Conservation (phyloP, 2,888 invertebrate species). For the Cosmia pyralina region DNA sequence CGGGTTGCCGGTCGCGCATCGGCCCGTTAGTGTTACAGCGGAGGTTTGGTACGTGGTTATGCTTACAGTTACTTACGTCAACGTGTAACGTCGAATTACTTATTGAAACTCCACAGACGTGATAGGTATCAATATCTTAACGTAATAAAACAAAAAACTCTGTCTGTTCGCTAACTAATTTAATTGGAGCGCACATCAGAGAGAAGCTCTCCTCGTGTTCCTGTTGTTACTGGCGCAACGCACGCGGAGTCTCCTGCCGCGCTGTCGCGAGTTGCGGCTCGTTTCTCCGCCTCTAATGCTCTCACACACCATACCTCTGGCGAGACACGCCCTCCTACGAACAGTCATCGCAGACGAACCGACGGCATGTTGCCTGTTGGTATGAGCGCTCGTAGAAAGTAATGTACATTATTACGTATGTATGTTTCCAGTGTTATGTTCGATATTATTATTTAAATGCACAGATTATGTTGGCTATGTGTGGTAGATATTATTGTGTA, state of each 20-base stretch:
- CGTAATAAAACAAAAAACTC: no score
- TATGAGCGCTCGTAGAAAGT: slow-evolving; percentile 22
- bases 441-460: background rate
- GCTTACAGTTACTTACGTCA: no score
- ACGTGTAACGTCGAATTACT: no score
- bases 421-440: background rate
- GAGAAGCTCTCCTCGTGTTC: background rate
- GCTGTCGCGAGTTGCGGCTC: slow-evolving; percentile 12
- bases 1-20: no score
- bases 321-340: slow-evolving; percentile 18
- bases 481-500: slow-evolving; percentile 35
- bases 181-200: background rate
- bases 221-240: background rate
- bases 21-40: background rate
- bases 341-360: background rate
- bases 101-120: no score
- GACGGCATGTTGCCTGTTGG: background rate
- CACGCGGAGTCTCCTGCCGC: slow-evolving; percentile 2
- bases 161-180: background rate
- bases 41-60: no score
- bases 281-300: background rate
- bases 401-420: background rate
- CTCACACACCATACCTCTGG: slow-evolving; percentile 45
- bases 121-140: background rate
- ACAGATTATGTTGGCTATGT: slow-evolving; percentile 35